These are phyloP conservation scores for Nicator chloris DNA, from an alignment of 2,113 vertebrate genomes.

Conservation along the genomic window DNA sequence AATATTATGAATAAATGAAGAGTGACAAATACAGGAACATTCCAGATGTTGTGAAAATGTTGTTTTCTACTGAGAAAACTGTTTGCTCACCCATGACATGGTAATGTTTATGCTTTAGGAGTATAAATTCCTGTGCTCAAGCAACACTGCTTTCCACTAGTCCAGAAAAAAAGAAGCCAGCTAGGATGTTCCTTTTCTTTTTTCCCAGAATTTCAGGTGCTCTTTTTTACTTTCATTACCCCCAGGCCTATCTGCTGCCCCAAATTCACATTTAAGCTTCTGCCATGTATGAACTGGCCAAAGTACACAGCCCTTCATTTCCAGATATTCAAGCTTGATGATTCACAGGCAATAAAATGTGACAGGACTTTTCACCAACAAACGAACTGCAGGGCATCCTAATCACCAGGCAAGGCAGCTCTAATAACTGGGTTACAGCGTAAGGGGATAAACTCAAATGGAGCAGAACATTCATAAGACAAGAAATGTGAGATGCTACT, in stretches of 20 bases:
- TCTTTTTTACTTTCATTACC: neutral
- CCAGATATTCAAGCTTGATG: neutral
- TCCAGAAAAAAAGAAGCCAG: neutral
- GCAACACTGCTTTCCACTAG: neutral
- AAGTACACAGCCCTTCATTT: neutral
- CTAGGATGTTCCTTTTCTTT: neutral
- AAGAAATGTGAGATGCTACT: neutral
- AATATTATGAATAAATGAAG: neutral
- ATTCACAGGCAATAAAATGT: conserved; percentile 8
- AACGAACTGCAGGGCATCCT: neutral
- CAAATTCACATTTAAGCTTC: neutral
- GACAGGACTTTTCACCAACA: neutral
- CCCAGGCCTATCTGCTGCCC: neutral
- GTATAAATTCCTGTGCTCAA: neutral
- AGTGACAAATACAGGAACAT: neutral
- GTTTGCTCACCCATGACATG: neutral
- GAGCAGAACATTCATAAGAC: neutral
- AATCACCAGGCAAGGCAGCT: neutral
- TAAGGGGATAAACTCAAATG: neutral
- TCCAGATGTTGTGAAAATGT: neutral
- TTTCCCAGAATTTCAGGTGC: neutral
- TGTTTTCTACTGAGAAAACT: neutral
- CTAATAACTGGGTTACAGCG: neutral
- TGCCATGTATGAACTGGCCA: neutral
- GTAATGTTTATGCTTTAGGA: neutral